Evolutionary conservation across 2,797 vertebrate genomes (phyloP).

Genomic region (Knipowitschia caucasica): DNA sequence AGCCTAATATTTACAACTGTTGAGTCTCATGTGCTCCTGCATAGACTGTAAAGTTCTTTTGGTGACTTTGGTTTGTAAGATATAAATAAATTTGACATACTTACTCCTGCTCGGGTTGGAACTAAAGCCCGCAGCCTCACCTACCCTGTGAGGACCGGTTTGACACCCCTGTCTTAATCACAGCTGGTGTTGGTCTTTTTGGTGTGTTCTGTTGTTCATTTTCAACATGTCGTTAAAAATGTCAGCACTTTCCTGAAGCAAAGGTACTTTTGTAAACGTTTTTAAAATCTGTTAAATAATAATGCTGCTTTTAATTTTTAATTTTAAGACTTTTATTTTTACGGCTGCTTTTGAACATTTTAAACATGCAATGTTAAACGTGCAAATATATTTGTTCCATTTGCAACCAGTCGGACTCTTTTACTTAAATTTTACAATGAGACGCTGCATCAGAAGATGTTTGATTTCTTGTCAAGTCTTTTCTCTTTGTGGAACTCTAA

Average conservation of each 20-base stretch:
- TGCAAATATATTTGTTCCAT: constrained; percentile 20
- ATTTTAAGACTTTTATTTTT: constrained; percentile 7
- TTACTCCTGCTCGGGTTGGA: no score
- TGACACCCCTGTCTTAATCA: constrained; percentile 35
- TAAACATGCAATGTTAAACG: constrained; percentile 11
- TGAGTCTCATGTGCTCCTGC: no score
- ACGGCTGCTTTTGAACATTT: constrained; percentile 12
- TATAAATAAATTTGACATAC: no score
- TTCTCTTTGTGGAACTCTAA: no score
- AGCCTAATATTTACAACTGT: no score
- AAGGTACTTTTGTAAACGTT: constrained; percentile 7
- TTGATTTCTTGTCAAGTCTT: no score
- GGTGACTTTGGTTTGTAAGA: no score
- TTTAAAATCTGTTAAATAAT: constrained; percentile 10
- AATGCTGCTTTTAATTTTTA: constrained; percentile 28
- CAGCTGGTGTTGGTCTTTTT: constrained; percentile 19
- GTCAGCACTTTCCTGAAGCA: constrained; percentile 34
- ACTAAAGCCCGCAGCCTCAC: no score
- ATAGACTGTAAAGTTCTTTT: no score
- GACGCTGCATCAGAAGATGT: no score
- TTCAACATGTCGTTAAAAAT: constrained; percentile 19
- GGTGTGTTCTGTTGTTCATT: constrained; percentile 10
- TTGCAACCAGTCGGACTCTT: not conserved
- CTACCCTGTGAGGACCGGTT: no score
- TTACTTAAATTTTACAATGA: not conserved